Evolutionary conservation across 1,140 invertebrate species (phyloP).

Genomic region (Sitobion miscanthi): DNA sequence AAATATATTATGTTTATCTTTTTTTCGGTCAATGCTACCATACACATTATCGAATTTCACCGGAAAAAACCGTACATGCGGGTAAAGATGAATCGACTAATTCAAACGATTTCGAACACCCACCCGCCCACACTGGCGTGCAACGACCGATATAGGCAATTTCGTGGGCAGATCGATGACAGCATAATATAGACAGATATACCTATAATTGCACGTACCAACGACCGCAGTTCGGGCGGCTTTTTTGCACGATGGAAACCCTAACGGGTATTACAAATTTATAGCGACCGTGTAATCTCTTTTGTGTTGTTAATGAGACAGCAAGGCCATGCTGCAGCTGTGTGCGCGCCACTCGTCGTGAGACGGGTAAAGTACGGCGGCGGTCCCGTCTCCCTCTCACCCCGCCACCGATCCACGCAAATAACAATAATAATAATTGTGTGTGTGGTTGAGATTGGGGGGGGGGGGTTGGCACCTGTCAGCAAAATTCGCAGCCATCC

Average conservation of each 20-base stretch:
- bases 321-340: constrained; percentile 9
- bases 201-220: neutral
- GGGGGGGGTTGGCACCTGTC: constrained; percentile 27
- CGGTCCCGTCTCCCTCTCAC: neutral
- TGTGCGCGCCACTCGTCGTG: neutral
- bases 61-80: neutral
- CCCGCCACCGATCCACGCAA: neutral
- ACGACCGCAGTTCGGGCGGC: neutral
- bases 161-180: neutral
- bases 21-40: neutral
- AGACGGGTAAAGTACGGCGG: constrained; percentile 19
- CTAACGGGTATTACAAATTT: neutral
- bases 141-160: neutral
- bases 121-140: neutral
- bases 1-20: constrained; percentile 10
- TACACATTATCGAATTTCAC: constrained; percentile 1
- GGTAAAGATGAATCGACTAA: neutral
- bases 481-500: neutral
- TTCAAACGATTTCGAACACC: neutral
- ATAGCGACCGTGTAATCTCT: neutral
- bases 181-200: neutral
- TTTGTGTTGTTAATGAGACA: constrained; percentile 26
- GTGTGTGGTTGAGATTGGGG: neutral
- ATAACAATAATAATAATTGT: constrained; percentile 14
- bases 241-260: neutral